Percentiles rank a stretch among this genome's conserved stretches.
phyloP scores from a whole-genome alignment of 2,113 vertebrate species.

The Manacus vitellinus region DNA sequence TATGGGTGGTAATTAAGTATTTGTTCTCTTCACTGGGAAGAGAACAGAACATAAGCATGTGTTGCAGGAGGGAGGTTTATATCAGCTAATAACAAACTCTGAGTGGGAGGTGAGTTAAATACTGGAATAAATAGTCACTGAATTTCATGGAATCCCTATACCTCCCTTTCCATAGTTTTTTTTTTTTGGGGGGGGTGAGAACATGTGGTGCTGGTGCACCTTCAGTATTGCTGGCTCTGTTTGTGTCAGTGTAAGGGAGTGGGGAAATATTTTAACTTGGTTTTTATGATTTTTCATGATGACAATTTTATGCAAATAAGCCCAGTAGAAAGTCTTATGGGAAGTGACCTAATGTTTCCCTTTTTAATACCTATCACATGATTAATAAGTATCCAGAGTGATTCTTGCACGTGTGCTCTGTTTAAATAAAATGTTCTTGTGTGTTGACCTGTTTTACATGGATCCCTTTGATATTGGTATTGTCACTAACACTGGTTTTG shows the following conservation, averaged over 20 bases:
- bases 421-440: neutral
- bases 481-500: neutral
- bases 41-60: neutral
- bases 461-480: neutral
- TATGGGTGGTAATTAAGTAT: neutral
- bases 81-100: neutral
- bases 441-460: neutral
- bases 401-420: neutral
- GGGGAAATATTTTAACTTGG: neutral
- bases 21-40: neutral
- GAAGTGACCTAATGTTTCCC: neutral
- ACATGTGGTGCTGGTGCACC: neutral
- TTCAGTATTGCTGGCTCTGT: neutral
- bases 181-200: neutral
- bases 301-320: neutral
- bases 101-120: neutral
- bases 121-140: neutral
- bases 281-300: neutral
- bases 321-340: neutral
- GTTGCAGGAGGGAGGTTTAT: neutral
- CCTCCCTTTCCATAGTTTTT: neutral
- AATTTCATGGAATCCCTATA: fast-evolving
- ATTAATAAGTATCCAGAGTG: neutral
- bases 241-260: neutral
- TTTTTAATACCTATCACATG: neutral